Base-by-base conservation (phyloP, 2,797 vertebrate species). In the Telmatherina bonti region DNA sequence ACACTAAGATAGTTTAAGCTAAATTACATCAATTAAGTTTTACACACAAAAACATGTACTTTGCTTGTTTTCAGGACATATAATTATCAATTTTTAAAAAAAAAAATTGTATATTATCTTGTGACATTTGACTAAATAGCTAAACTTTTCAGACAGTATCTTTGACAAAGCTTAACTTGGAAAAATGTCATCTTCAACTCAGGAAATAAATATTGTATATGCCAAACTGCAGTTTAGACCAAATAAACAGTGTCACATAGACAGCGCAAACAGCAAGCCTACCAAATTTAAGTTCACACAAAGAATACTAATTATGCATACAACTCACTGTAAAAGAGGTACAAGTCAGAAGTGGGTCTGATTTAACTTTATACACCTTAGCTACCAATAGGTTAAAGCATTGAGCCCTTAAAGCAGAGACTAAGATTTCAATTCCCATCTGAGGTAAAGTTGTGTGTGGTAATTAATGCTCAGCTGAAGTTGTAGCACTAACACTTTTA, bases 381-480 rank as follows among this genome's bases (percentile, higher is more conserved):
- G 53, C 58, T 43, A 20, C 81, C 82, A 82, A 88, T 85, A 84
- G 86, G 86, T 86, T 88, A 88, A 89, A 82, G 81, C 83, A 85
- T 77, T 18, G 5, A 43, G 41, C 41, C 41, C 6, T 5, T 43
- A 71, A 82, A 84, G 85, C 84, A 89, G 86, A 82, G 85, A 88
- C 90, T 88, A 82, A 89, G 83, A 82, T 85, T 90, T 92, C 53
- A 18, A 89, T 76, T 89, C 86, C 67, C 81, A 84, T 86, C 79
- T 65, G 11, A 24, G 27, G 26, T 65, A 22, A 54, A 29, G 10
- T 29, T 18, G 26, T 24, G 1, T 51, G 22, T 51, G 22, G 22
- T 12, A 24, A 51, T 13, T 51, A 4, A 7, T 24, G 11, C 47
- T 4, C 9, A 51, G 22, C 47, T n/a, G n/a, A 24, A 24, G n/a